Percentiles rank a stretch among this genome's conserved stretches.
These are phyloP conservation scores for Oligia strigilis DNA, from an alignment of 2,888 invertebrate species.

Conservation along the genomic window DNA sequence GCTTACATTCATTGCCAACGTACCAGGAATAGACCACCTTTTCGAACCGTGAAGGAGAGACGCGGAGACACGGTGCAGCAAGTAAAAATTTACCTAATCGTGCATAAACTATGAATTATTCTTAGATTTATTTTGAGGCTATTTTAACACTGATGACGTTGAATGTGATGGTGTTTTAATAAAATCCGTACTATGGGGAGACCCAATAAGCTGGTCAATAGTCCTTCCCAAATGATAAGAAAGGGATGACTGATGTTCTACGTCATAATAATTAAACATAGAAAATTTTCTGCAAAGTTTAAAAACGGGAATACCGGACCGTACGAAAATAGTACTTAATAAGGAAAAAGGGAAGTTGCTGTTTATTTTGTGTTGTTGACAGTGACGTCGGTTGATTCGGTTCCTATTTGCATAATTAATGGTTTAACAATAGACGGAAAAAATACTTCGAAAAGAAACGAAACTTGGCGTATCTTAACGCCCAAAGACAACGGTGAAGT, in stretches of 20 bases:
- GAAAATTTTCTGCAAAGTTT: constrained; percentile 24
- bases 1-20: background rate
- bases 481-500: background rate
- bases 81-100: background rate
- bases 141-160: background rate
- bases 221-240: constrained; percentile 17
- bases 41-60: background rate
- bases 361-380: constrained; percentile 18
- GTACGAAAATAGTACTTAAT: constrained; percentile 33
- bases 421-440: background rate
- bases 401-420: background rate
- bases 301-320: constrained; percentile 32
- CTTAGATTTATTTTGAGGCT: background rate
- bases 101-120: background rate
- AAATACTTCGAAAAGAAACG: background rate
- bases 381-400: background rate
- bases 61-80: background rate
- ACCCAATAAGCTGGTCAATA: background rate
- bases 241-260: background rate
- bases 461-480: background rate
- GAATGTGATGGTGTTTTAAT: background rate
- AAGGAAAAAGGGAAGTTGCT: constrained; percentile 24
- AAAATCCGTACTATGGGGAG: background rate
- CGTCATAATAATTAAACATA: constrained; percentile 30
- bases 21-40: background rate